Evolutionary conservation across 1,140 invertebrate genomes (phyloP).

Genomic region (Hirudo medicinalis): DNA sequence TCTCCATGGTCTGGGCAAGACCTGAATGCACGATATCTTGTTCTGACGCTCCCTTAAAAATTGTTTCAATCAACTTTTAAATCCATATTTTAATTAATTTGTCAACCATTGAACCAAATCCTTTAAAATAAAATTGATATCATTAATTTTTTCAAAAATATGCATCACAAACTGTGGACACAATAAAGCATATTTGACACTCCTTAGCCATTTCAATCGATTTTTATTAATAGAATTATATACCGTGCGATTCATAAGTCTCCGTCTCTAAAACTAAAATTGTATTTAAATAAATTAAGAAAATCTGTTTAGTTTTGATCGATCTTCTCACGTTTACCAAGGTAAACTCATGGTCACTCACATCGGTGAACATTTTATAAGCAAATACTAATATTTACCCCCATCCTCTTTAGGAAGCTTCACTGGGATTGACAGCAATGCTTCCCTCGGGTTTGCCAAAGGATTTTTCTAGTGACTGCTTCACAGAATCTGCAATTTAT

Average conservation of each 20-base stretch:
- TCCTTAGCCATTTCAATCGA: too few species aligned
- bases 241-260: too few species aligned
- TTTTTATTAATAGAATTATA: too few species aligned
- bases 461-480: conserved; percentile 90
- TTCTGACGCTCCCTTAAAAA: conserved; percentile 71
- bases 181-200: too few species aligned
- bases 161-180: too few species aligned
- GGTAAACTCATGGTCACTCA: too few species aligned
- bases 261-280: too few species aligned
- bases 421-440: conserved; percentile 86
- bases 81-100: neutral
- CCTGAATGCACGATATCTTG: conserved; percentile 99
- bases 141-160: too few species aligned
- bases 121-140: neutral
- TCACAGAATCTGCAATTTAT: conserved; percentile 69
- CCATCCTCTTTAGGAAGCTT: conserved; percentile 90
- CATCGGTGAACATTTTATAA: too few species aligned
- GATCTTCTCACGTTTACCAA: too few species aligned
- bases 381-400: conserved; percentile 33
- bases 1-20: conserved; percentile 96
- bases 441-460: conserved; percentile 84
- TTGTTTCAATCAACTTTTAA: neutral
- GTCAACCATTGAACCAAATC: neutral
- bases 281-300: too few species aligned
- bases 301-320: too few species aligned